Evolutionary conservation across 2,888 invertebrate species (phyloP), one percentile per base, ranked within the genome.

Genomic region (Campoletis raptor): DNA sequence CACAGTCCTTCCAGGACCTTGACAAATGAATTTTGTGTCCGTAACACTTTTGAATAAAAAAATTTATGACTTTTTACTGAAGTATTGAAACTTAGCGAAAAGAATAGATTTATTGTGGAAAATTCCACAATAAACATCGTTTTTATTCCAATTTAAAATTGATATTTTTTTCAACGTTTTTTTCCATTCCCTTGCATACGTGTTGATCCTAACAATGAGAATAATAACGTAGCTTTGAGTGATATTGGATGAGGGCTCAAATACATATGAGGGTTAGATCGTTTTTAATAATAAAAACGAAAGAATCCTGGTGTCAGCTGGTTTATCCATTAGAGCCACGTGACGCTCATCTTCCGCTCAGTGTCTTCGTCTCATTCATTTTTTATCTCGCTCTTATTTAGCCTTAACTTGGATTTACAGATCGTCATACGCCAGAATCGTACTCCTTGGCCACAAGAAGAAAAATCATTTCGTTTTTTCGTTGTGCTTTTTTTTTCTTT

Each of bases 231-330:
- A 30, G n/a, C 9, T 24, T 30, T 45, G 76, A 45, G 76, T 64
- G 61, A 45, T 76, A 24, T 74, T 48, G 74, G 37, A 40, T 74
- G 74, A 37, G 73, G 52, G 42, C 48, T 18, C 48, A 54, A 21
- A 37, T 57, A 42, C 5, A 30, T 40, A 74, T 74, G 42, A 30
- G 76, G 76, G 80, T 61, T 61, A 61, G 72, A 42, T 64, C 36
- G 37, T 57, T 82, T 84, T 80, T 45, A 82, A 79, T 87, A 87
- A 85, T 80, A 82, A 87, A 85, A 85, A 74, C 48, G 84, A 74
- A 66, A 80, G 80, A 76, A 85, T 70, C 64, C 40, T 64, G 81
- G 88, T 81, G 85, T 85, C 89, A 88, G 87, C 89, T 89, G 86
- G 80, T 45, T 69, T 40, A 81, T 76, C 81, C 84, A 88, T 89